phyloP scores from a whole-genome alignment of 2,113 vertebrate species.

The Piprites chloris region DNA sequence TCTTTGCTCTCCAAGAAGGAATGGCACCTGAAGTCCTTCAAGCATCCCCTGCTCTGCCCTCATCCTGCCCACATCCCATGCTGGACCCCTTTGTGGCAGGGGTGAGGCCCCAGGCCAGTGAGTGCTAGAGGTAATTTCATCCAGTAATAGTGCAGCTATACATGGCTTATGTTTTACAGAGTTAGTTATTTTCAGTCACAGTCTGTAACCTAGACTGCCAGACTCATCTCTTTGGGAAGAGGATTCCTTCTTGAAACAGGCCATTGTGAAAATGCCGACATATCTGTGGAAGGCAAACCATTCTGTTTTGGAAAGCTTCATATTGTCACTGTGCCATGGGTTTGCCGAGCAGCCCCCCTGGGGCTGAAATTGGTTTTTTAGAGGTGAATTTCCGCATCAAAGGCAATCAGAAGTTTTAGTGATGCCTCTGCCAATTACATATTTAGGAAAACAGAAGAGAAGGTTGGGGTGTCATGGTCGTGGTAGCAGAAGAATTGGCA shows the following conservation, averaged over 20 bases:
- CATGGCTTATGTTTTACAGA: neutral
- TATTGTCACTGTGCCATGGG: no score
- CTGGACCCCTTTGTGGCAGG: neutral
- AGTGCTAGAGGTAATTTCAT: neutral
- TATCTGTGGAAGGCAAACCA: neutral
- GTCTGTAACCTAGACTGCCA: neutral
- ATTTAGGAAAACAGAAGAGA: no score
- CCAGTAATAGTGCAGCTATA: neutral
- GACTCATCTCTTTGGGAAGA: neutral
- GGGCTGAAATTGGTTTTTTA: no score
- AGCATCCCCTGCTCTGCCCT: neutral
- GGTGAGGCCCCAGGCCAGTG: neutral
- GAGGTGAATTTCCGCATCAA: no score
- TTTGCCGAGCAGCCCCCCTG: no score
- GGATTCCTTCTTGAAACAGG: neutral
- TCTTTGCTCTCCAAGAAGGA: neutral
- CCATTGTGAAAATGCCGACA: neutral
- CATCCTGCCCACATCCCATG: neutral
- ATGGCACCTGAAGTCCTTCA: neutral
- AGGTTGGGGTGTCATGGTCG: no score
- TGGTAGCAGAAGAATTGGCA: no score
- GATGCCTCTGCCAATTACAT: no score
- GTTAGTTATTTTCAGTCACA: neutral
- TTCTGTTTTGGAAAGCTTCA: neutral
- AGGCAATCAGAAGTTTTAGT: no score